Conservation (phyloP, 64 coral and sea anemone species). For the Orbicella faveolata region DNA sequence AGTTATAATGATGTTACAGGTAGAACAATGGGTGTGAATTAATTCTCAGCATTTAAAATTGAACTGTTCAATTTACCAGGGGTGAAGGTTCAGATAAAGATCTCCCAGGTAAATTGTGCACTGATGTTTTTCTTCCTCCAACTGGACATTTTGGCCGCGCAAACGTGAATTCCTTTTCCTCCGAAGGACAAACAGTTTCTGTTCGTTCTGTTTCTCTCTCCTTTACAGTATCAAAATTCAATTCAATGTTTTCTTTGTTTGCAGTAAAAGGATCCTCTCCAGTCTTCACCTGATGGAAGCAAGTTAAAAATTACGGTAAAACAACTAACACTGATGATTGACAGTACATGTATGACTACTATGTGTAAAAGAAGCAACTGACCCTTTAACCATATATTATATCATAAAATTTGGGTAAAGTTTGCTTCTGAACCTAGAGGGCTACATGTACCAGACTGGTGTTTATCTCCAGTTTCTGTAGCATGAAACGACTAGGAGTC, state of each 20-base stretch:
- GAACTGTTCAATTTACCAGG: conserved; percentile 22
- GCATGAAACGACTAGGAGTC: too few relatives aligned
- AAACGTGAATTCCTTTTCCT: conserved; percentile 46
- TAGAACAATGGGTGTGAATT: neutral
- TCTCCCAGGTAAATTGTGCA: neutral
- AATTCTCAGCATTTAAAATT: neutral
- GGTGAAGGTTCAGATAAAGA: conserved; percentile 60
- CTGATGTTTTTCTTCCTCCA: conserved; percentile 12
- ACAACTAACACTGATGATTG: too few relatives aligned
- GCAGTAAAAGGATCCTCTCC: conserved; percentile 1
- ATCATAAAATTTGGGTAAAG: too few relatives aligned
- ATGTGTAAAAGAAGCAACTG: too few relatives aligned
- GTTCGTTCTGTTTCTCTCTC: neutral
- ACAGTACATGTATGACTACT: too few relatives aligned
- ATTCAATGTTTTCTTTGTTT: conserved; percentile 18
- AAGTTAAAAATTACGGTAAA: neutral
- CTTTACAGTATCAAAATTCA: conserved; percentile 14
- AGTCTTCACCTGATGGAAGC: neutral
- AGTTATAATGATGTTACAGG: neutral
- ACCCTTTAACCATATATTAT: too few relatives aligned
- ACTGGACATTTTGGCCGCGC: conserved; percentile 33
- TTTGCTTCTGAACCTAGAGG: too few relatives aligned
- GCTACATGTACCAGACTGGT: too few relatives aligned
- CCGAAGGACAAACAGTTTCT: neutral
- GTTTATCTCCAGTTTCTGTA: too few relatives aligned